Conservation (phyloP, 2,113 vertebrate genomes). For the Lepisosteus osseus region DNA sequence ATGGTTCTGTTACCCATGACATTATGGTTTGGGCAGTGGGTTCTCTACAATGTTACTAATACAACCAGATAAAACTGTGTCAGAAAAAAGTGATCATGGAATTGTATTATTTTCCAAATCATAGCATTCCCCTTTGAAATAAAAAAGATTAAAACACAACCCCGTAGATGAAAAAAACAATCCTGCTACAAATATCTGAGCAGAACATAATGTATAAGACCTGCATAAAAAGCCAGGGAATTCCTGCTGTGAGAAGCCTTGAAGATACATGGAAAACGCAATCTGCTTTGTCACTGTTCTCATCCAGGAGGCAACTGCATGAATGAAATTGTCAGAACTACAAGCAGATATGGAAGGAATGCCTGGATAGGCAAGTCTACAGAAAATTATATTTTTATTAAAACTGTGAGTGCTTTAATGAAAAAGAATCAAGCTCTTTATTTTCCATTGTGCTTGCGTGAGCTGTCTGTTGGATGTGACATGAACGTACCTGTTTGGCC, state of each 20-base stretch:
- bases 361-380: background rate
- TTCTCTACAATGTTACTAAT: too few relatives aligned
- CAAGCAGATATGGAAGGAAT: background rate
- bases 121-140: too few relatives aligned
- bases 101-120: too few relatives aligned
- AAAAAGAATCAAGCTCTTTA: background rate
- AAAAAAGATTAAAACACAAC: background rate
- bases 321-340: constrained; percentile 4
- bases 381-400: background rate
- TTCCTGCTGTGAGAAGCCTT: background rate
- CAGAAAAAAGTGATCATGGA: too few relatives aligned
- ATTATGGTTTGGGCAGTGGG: too few relatives aligned
- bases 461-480: background rate
- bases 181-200: background rate
- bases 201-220: background rate
- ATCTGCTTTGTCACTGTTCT: background rate
- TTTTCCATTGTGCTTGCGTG: background rate
- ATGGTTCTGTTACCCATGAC: too few relatives aligned
- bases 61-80: too few relatives aligned
- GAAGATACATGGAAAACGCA: background rate
- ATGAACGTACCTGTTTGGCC: background rate
- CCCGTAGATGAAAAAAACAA: background rate
- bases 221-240: background rate
- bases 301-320: background rate
- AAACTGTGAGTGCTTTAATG: background rate